These are phyloP conservation scores for Andrena praecox DNA, from an alignment of 2,888 invertebrate genomes.

Conservation along the genomic window DNA sequence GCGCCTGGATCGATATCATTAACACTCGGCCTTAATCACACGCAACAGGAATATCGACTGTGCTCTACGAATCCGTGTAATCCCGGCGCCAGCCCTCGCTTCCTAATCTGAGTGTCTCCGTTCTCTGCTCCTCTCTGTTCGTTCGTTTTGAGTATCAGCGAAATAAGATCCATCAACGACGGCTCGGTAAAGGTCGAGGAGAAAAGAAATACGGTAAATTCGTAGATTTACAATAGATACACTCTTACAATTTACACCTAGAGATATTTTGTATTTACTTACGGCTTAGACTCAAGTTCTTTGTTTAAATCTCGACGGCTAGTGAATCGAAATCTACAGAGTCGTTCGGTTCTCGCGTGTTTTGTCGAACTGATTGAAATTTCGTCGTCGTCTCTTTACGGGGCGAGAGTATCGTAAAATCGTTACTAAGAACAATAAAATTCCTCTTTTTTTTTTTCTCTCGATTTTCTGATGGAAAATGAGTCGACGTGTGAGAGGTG, in stretches of 20 bases:
- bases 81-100: neutral
- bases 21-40: constrained; percentile 21
- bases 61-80: constrained; percentile 32
- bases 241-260: constrained; percentile 68
- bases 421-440: neutral
- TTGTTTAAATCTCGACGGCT: constrained; percentile 69
- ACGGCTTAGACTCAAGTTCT: constrained; percentile 56
- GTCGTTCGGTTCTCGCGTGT: constrained; percentile 53
- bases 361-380: constrained; percentile 62
- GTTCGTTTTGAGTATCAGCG: constrained; percentile 6
- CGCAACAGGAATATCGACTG: constrained; percentile 55
- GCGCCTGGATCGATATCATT: neutral
- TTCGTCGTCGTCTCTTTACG: constrained; percentile 44
- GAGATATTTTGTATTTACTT: constrained; percentile 62
- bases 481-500: constrained; percentile 9
- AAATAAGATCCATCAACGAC: constrained; percentile 33
- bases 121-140: neutral
- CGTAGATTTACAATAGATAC: constrained; percentile 79
- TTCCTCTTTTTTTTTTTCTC: neutral
- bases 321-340: constrained; percentile 71
- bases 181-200: constrained; percentile 48
- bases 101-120: neutral
- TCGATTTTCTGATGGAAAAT: constrained; percentile 7
- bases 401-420: constrained; percentile 42
- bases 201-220: constrained; percentile 55